Percentiles rank a stretch among this genome's conserved stretches.
These are phyloP conservation scores for Mythimna ferrago DNA, from an alignment of 2,888 invertebrate genomes.

Conservation along the genomic window DNA sequence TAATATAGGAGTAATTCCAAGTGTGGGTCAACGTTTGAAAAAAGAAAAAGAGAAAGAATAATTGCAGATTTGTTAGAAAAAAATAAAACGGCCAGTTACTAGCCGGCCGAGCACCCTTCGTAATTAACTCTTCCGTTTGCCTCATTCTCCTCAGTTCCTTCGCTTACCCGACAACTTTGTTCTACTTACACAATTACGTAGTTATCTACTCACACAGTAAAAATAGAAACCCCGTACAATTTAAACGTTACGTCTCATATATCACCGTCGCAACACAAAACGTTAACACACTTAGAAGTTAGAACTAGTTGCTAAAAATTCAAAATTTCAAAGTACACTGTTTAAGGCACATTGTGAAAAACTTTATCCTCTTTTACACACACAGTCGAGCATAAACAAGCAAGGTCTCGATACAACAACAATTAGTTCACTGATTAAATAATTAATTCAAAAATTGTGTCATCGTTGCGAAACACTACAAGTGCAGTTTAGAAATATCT, in stretches of 20 bases:
- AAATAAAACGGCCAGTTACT: constrained; percentile 26
- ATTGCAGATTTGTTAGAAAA: constrained; percentile 10
- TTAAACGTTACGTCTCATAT: constrained; percentile 50
- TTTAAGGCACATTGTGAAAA: constrained; percentile 58
- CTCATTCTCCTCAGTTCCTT: constrained; percentile 41
- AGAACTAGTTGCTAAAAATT: constrained; percentile 35
- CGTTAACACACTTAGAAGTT: constrained; percentile 19
- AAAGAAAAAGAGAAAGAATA: neutral
- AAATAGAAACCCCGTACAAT: constrained; percentile 46
- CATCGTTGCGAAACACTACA: constrained; percentile 64
- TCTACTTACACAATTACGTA: constrained; percentile 41
- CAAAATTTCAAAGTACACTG: constrained; percentile 31
- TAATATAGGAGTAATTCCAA: too few relatives aligned
- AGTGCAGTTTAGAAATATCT: constrained; percentile 64
- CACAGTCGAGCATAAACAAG: constrained; percentile 54
- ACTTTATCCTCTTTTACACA: constrained; percentile 50
- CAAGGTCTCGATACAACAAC: constrained; percentile 63
- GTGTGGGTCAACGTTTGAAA: too few relatives aligned
- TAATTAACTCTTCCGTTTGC: constrained; percentile 47
- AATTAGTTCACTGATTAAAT: constrained; percentile 67
- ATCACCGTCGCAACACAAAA: constrained; percentile 40
- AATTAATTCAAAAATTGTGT: constrained; percentile 64
- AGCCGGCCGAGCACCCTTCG: constrained; percentile 20
- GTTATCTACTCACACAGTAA: constrained; percentile 6
- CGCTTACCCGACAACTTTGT: constrained; percentile 35